These are phyloP conservation scores for Eudyptes chrysolophus DNA, from an alignment of 2,113 vertebrate genomes.

Conservation along the genomic window DNA sequence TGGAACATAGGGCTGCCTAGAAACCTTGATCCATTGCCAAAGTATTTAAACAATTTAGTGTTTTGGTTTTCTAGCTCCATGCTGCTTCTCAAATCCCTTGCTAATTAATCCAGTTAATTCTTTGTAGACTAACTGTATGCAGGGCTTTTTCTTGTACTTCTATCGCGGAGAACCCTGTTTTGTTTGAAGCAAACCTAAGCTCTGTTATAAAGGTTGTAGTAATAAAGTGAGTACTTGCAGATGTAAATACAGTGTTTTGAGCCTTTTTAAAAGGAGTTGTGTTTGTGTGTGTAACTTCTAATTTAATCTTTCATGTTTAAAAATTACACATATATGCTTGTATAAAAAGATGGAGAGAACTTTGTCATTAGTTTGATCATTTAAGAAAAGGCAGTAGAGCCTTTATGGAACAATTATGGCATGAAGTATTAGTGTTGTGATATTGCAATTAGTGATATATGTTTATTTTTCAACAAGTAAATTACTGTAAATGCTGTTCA, in stretches of 20 bases:
- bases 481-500: not conserved
- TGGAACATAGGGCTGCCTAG: constrained; percentile 79
- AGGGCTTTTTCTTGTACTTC: constrained; percentile 72
- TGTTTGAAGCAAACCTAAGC: constrained; percentile 74
- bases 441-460: not conserved
- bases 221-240: constrained; percentile 73
- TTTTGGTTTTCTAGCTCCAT: constrained; percentile 85
- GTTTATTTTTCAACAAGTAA: not conserved
- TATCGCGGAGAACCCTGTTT: constrained; percentile 70
- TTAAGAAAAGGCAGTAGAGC: not conserved
- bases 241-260: constrained; percentile 66
- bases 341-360: not conserved
- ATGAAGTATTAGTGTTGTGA: not conserved
- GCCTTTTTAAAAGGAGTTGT: constrained; percentile 32
- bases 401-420: not conserved
- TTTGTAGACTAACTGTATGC: constrained; percentile 83
- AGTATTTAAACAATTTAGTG: constrained; percentile 89
- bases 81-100: constrained; percentile 84
- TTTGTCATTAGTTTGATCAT: not conserved
- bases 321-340: not conserved
- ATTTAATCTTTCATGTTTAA: constrained; percentile 51
- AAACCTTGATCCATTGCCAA: constrained; percentile 88
- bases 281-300: constrained; percentile 33
- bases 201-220: constrained; percentile 64
- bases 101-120: constrained; percentile 89